These are phyloP conservation scores for Drosophila nr. perissopoda DNA, from an alignment of 2,888 invertebrate species.

Conservation along the genomic window DNA sequence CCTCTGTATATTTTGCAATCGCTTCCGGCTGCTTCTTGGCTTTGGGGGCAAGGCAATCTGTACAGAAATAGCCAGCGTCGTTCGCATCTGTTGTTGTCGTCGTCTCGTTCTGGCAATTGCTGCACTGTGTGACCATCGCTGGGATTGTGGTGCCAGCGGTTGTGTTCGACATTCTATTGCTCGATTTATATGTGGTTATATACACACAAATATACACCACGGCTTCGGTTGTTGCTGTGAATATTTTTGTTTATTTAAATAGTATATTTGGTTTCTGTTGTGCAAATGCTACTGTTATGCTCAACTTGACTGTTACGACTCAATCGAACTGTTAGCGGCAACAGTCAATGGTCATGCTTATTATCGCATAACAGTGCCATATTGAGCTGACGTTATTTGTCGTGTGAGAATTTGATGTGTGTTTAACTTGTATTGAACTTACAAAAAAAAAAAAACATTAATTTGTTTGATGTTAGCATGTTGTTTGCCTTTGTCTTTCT, in stretches of 20 bases:
- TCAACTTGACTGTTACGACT: slow-evolving; percentile 26
- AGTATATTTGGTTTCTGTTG: slow-evolving; percentile 21
- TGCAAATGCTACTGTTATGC: slow-evolving; percentile 37
- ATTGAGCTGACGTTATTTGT: slow-evolving; percentile 19
- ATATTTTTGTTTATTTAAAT: slow-evolving; percentile 32
- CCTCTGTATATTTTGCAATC: slow-evolving; percentile 1
- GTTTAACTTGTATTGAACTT: neutral
- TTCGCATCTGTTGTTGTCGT: neutral
- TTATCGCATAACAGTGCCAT: slow-evolving; percentile 23
- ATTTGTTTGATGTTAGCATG: neutral
- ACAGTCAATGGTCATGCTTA: neutral
- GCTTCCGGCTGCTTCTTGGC: slow-evolving; percentile 3
- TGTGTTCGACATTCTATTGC: slow-evolving; percentile 24
- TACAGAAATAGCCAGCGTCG: slow-evolving; percentile 13
- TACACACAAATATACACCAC: neutral
- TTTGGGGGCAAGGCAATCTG: slow-evolving; percentile 13
- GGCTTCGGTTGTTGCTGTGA: neutral
- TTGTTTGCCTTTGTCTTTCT: neutral
- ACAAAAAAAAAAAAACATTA: neutral
- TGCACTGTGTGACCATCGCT: slow-evolving; percentile 25
- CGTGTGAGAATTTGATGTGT: neutral
- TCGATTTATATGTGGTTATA: slow-evolving; percentile 11
- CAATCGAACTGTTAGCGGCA: slow-evolving; percentile 29
- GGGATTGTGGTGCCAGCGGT: slow-evolving; percentile 1
- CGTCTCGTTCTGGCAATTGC: slow-evolving; percentile 34